Evolutionary conservation across 2,888 invertebrate genomes (phyloP).

Genomic region (Caenorhabditis uteleia): DNA sequence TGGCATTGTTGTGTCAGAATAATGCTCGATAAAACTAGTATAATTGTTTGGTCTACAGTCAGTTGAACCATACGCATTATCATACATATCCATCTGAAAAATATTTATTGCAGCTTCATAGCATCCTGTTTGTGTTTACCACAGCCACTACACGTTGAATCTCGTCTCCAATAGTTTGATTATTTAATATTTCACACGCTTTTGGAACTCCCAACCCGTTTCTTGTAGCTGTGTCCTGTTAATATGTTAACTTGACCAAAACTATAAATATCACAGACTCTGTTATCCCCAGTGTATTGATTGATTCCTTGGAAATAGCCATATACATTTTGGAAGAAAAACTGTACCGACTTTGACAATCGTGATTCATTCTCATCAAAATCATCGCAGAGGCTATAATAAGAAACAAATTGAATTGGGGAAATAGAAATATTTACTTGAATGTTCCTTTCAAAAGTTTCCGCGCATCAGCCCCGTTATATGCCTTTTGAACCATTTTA

Average conservation of each 20-base stretch:
- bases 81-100: too few species aligned
- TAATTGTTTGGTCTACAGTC: slow-evolving; percentile 42
- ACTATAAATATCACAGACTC: slow-evolving; percentile 22
- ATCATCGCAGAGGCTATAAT: slow-evolving; percentile 34
- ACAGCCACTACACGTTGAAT: slow-evolving; percentile 33
- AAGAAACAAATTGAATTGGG: not conserved
- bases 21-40: slow-evolving; percentile 22
- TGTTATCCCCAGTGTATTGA: slow-evolving; percentile 80
- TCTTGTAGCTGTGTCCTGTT: slow-evolving; percentile 33
- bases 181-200: slow-evolving; percentile 38
- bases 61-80: slow-evolving; percentile 11
- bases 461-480: slow-evolving; percentile 26
- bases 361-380: slow-evolving; percentile 41
- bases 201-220: slow-evolving; percentile 42
- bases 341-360: slow-evolving; percentile 74
- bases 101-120: not conserved
- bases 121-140: slow-evolving; percentile 6
- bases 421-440: slow-evolving; percentile 30
- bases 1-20: slow-evolving; percentile 32
- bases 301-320: slow-evolving; percentile 88
- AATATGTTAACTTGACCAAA: not conserved
- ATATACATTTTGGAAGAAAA: slow-evolving; percentile 83
- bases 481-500: slow-evolving; percentile 30
- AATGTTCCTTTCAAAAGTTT: slow-evolving; percentile 18
- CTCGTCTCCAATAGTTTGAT: slow-evolving; percentile 26